Evolutionary conservation across 2,113 vertebrate genomes (phyloP).

Genomic region (Arizona elegans): DNA sequence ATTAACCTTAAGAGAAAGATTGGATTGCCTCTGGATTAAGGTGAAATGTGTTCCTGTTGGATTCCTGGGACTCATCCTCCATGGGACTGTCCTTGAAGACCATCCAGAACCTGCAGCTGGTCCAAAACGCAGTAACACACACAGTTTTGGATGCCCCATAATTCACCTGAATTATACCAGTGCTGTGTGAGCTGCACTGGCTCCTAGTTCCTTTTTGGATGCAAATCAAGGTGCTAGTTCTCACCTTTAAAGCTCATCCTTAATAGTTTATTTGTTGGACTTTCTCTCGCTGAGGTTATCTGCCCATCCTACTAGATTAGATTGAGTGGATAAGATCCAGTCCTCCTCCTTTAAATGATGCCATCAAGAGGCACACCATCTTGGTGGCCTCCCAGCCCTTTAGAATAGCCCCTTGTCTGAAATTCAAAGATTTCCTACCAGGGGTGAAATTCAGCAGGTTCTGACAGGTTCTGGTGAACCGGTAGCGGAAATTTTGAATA

Average conservation of each 20-base stretch:
- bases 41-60: not conserved
- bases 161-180: not conserved
- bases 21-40: not conserved
- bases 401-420: not conserved
- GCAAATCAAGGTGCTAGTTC: not conserved
- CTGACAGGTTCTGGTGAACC: too few relatives aligned
- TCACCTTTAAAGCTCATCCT: not conserved
- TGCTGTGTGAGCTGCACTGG: not conserved
- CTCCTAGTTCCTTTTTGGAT: not conserved
- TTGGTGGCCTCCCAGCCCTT: not conserved
- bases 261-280: not conserved
- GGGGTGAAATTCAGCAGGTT: too few relatives aligned
- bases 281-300: not conserved
- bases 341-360: not conserved
- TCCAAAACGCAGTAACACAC: not conserved
- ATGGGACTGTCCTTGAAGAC: not conserved
- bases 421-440: not conserved
- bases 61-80: not conserved
- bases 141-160: not conserved
- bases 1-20: not conserved
- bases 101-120: not conserved
- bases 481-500: too few relatives aligned
- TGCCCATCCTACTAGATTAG: not conserved
- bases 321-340: not conserved
- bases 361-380: not conserved